Evolutionary conservation across 2,113 vertebrate species (phyloP).

Genomic region (Eubucco bourcierii): DNA sequence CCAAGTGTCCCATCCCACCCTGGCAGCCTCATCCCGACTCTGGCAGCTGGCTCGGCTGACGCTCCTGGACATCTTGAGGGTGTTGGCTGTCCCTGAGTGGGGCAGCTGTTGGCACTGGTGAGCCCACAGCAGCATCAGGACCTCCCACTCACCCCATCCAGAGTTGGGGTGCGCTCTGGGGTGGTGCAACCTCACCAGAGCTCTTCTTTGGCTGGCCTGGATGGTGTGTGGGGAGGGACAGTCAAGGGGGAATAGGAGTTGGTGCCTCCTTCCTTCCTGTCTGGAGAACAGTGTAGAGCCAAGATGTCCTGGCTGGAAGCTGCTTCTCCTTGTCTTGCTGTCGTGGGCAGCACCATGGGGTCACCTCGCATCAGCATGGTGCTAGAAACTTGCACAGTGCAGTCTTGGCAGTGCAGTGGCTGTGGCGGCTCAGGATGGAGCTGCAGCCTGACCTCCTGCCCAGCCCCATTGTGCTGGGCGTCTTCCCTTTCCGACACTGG

Average conservation of each 20-base stretch:
- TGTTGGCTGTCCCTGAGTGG: background rate
- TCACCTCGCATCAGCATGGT: background rate
- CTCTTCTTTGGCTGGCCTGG: background rate
- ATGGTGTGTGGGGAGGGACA: background rate
- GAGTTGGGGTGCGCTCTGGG: background rate
- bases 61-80: background rate
- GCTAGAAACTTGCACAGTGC: constrained; percentile 69
- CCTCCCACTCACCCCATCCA: fast-evolving
- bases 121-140: background rate
- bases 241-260: background rate
- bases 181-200: background rate
- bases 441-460: constrained; percentile 73
- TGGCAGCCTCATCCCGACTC: background rate
- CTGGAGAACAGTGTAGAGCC: background rate
- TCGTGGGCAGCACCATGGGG: background rate
- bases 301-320: constrained; percentile 55
- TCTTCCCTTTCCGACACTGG: constrained; percentile 64
- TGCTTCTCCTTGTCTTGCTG: background rate
- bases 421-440: constrained; percentile 69
- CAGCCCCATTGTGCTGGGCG: constrained; percentile 69
- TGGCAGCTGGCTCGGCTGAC: background rate
- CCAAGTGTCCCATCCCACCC: background rate
- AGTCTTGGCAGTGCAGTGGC: background rate
- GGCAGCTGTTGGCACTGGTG: background rate
- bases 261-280: constrained; percentile 60